These are phyloP conservation scores for Drosophila serrata DNA, from an alignment of 1,140 invertebrate genomes.

Conservation along the genomic window DNA sequence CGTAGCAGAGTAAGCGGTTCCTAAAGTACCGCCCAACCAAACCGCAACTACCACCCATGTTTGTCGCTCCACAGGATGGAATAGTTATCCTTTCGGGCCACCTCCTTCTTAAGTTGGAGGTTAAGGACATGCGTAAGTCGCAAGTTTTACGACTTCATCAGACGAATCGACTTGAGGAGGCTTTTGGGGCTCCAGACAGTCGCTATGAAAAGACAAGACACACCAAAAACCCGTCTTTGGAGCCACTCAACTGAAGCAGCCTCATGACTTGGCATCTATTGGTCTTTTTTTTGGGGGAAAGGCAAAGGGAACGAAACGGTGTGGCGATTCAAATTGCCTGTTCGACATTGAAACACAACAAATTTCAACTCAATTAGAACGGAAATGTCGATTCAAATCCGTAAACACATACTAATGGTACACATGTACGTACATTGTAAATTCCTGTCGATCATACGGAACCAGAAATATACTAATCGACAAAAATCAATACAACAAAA, in stretches of 20 bases:
- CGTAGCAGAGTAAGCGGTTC: conserved; percentile 15
- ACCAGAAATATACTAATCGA: conserved; percentile 13
- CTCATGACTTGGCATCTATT: conserved; percentile 38
- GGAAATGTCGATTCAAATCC: conserved; percentile 39
- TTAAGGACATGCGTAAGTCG: conserved; percentile 54
- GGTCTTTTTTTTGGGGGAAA: conserved; percentile 2
- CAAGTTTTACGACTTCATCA: conserved; percentile 73
- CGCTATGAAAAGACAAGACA: conserved; percentile 2
- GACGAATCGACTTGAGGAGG: conserved; percentile 32
- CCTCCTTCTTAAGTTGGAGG: conserved; percentile 7
- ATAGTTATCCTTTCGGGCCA: conserved; percentile 29
- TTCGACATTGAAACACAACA: conserved; percentile 25
- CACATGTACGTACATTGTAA: conserved; percentile 14
- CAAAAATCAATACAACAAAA: background rate
- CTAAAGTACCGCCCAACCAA: conserved; percentile 22
- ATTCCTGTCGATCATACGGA: conserved; percentile 30
- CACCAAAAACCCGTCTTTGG: background rate
- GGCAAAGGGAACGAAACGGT: background rate
- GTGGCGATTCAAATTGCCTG: conserved; percentile 17
- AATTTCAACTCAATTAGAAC: conserved; percentile 44
- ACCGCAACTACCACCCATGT: conserved; percentile 23
- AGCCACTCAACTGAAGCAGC: conserved; percentile 28
- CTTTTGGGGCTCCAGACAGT: conserved; percentile 53
- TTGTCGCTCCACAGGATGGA: conserved; percentile 4
- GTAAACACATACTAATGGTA: conserved; percentile 8